These are phyloP conservation scores for Acomys russatus DNA, from an alignment of 2,797 vertebrate genomes.

Conservation along the genomic window DNA sequence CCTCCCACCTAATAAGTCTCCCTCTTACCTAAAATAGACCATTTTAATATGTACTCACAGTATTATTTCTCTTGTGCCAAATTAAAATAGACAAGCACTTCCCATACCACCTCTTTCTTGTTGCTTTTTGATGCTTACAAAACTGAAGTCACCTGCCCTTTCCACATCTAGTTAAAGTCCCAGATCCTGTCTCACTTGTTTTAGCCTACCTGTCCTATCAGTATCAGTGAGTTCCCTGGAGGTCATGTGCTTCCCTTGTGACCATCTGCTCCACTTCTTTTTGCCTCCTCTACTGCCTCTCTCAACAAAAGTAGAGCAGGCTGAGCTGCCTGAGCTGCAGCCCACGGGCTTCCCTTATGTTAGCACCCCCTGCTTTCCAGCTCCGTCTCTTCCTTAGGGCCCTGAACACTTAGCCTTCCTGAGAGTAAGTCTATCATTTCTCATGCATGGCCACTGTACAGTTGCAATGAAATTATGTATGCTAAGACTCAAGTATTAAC, in stretches of 20 bases:
- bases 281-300: background rate
- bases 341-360: background rate
- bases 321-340: background rate
- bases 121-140: background rate
- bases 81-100: background rate
- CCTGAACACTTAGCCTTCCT: slow-evolving; percentile 8
- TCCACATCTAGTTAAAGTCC: background rate
- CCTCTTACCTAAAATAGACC: background rate
- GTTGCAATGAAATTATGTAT: background rate
- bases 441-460: background rate
- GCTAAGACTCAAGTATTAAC: background rate
- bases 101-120: background rate
- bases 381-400: background rate
- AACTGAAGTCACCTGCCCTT: background rate
- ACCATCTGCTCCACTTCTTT: background rate
- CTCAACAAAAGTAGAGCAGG: background rate
- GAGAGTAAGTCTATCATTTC: background rate
- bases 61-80: background rate
- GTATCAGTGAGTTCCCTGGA: background rate
- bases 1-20: background rate
- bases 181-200: background rate
- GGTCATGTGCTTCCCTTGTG: background rate
- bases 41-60: background rate
- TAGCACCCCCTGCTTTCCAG: background rate
- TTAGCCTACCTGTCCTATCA: background rate